phyloP scores from a whole-genome alignment of 2,113 vertebrate genomes.

The Macaca nemestrina region DNA sequence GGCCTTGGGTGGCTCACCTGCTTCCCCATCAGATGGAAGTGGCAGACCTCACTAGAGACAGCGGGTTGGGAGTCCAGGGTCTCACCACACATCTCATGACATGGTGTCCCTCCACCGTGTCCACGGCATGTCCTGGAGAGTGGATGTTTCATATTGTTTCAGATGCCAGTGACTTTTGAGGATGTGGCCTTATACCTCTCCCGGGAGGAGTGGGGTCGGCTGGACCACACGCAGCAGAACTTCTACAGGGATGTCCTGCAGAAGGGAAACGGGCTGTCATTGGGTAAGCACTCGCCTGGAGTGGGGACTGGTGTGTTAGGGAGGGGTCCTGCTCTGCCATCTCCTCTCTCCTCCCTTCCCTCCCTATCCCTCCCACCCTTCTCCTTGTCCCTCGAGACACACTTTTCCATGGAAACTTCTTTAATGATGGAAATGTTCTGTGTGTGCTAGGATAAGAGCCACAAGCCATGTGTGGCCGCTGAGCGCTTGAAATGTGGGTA shows the following conservation, averaged over 20 bases:
- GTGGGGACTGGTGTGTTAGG: background rate
- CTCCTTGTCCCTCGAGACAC: background rate
- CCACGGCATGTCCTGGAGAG: background rate
- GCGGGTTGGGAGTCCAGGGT: background rate
- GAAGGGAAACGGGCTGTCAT: slow-evolving; percentile 35
- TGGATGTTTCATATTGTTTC: background rate
- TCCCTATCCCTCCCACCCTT: background rate
- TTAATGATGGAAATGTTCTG: too few species aligned
- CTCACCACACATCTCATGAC: background rate
- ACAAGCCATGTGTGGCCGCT: background rate
- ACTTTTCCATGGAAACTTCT: background rate
- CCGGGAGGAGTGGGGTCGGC: slow-evolving; percentile 71
- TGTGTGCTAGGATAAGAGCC: background rate
- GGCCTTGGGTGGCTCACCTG: background rate
- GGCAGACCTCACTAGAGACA: background rate
- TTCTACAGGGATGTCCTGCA: slow-evolving; percentile 56
- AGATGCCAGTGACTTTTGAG: slow-evolving; percentile 80
- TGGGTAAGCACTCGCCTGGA: slow-evolving; percentile 46
- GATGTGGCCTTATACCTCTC: slow-evolving; percentile 76
- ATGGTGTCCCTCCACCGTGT: background rate
- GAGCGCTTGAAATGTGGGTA: background rate
- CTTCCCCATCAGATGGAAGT: background rate
- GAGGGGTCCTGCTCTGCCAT: background rate
- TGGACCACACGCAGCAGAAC: slow-evolving; percentile 63
- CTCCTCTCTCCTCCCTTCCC: too few species aligned